These are phyloP conservation scores for Tapera naevia DNA, from an alignment of 2,797 vertebrate species.

Conservation along the genomic window DNA sequence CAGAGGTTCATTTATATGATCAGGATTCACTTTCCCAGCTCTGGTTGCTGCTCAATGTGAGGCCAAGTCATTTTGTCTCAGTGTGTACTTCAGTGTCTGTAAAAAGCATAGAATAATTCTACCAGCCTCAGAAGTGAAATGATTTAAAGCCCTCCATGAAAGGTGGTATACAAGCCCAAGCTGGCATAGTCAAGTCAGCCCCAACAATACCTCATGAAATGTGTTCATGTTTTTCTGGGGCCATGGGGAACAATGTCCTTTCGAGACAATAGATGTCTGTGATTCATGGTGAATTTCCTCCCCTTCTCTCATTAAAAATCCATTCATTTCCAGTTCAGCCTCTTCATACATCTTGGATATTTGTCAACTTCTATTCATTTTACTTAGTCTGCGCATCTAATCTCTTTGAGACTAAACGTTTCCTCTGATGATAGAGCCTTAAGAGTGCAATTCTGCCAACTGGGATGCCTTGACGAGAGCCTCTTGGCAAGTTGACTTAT, in stretches of 20 bases:
- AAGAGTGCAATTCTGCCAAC: background rate
- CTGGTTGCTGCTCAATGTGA: background rate
- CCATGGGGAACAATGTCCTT: background rate
- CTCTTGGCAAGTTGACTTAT: conserved; percentile 4
- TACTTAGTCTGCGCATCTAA: conserved; percentile 26
- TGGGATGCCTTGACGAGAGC: conserved; percentile 6
- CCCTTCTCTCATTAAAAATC: conserved; percentile 45
- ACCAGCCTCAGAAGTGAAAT: background rate
- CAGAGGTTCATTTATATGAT: background rate
- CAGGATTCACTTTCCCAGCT: background rate
- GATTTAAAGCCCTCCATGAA: background rate
- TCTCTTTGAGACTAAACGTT: conserved; percentile 18
- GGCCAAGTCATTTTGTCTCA: background rate
- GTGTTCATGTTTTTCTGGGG: conserved; percentile 8
- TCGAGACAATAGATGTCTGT: background rate
- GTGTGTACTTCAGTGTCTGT: background rate
- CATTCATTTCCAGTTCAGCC: conserved; percentile 36
- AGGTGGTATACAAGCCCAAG: background rate
- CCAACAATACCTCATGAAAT: background rate
- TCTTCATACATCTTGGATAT: conserved; percentile 46
- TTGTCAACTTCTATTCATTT: conserved; percentile 42
- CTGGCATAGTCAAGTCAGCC: background rate
- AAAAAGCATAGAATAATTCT: background rate
- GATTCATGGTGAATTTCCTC: conserved; percentile 16
- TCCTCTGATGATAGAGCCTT: conserved; percentile 13